Evolutionary conservation across 2,797 vertebrate species (phyloP), one percentile per base, ranked within the genome.

Genomic region (Echeneis naucrates): DNA sequence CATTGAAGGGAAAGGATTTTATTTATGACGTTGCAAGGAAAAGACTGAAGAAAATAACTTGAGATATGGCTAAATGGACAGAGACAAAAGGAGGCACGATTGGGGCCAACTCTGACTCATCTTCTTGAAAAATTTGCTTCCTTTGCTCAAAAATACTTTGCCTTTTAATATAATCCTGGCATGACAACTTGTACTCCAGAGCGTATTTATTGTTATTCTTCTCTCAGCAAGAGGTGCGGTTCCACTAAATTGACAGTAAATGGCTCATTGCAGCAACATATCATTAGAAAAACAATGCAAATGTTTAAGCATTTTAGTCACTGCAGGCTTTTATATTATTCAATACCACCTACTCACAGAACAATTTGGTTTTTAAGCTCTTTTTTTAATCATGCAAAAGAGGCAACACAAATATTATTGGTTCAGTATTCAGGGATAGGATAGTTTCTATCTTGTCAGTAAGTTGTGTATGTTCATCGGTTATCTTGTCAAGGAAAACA

Each of bases 1-100:
- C 57, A 44, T 57, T 61, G 45, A 65, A 60, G 14, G 42, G 33
- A n/a, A n/a, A n/a, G n/a, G n/a, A n/a, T n/a, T n/a, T n/a, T n/a
- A n/a, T n/a, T n/a, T n/a, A 54, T 71, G 33, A 59, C 13, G 17
- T 48, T 60, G 27, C 35, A 50, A 27, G 26, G 26, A 35, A 57
- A 64, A 23, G 8, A 14, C 8, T 50, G 32, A 24, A 21, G 30
- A 16, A 16, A 24, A 60, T 38, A 6, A 19, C 45, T 14, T 62
- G 14, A 54, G 52, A 33, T 21, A n/a, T 13, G 19, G 42, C 54
- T 23, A 60, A n/a, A 59, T 27, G 37, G n/a, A 45, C 23, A 24
- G 13, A 27, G 54, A 17, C 6, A 38, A 35, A 44, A 4, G 47
- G 19, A 26, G 13, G 12, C 24, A 8, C 16, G 23, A 50, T 26